Percentiles rank a stretch among this genome's conserved stretches.
phyloP scores from a whole-genome alignment of 2,888 invertebrate genomes.

The Ethmia dodecea region DNA sequence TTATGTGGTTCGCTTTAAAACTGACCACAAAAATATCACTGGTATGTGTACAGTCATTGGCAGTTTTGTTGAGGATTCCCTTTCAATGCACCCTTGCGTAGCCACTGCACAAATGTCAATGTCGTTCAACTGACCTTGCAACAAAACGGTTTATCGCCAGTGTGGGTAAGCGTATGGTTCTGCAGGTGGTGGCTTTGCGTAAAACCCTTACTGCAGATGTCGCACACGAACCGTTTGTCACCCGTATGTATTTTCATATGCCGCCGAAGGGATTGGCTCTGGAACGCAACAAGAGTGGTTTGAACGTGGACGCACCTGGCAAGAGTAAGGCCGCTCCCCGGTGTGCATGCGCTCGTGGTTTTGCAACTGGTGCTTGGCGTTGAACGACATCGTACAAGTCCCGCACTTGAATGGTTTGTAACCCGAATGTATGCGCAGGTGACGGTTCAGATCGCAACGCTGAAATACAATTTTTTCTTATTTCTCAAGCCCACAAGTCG shows the following conservation, averaged over 20 bases:
- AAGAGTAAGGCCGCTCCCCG: slow-evolving; percentile 68
- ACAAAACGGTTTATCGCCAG: slow-evolving; percentile 45
- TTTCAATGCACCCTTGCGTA: too few relatives aligned
- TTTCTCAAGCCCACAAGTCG: too few relatives aligned
- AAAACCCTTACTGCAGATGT: slow-evolving; percentile 46
- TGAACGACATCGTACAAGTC: slow-evolving; percentile 71
- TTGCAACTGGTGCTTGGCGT: slow-evolving; percentile 73
- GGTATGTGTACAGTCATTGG: too few relatives aligned
- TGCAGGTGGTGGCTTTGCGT: slow-evolving; percentile 51
- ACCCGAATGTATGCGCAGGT: slow-evolving; percentile 71
- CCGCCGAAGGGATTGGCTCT: slow-evolving; percentile 44
- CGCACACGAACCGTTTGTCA: slow-evolving; percentile 46
- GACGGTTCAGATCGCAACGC: slow-evolving; percentile 73
- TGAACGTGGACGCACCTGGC: slow-evolving; percentile 49
- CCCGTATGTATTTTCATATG: slow-evolving; percentile 53
- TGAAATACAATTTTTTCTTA: slow-evolving; percentile 55
- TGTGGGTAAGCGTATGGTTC: slow-evolving; percentile 50
- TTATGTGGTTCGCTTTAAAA: too few relatives aligned
- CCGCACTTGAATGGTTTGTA: slow-evolving; percentile 71
- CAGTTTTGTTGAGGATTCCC: too few relatives aligned
- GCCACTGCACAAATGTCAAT: too few relatives aligned
- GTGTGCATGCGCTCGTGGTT: slow-evolving; percentile 75
- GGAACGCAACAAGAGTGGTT: slow-evolving; percentile 29
- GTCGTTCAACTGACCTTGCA: slow-evolving; percentile 46
- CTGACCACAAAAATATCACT: too few relatives aligned